These are phyloP conservation scores for Camelus bactrianus DNA, from an alignment of 2,113 vertebrate species.

Conservation along the genomic window DNA sequence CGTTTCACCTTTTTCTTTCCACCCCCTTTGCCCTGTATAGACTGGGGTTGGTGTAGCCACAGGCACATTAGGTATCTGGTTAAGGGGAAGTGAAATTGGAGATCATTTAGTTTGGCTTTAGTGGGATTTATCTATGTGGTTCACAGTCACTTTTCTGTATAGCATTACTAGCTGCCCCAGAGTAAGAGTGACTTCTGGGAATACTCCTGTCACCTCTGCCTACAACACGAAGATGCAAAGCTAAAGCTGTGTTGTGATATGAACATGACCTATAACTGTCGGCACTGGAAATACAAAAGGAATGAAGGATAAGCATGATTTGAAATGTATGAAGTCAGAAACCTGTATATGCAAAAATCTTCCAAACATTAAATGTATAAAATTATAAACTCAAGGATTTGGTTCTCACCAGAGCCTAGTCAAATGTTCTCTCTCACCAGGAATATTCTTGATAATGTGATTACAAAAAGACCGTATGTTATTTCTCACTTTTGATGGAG, in stretches of 20 bases:
- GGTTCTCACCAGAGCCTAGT: background rate
- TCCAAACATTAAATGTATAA: background rate
- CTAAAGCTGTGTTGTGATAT: background rate
- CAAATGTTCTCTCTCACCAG: background rate
- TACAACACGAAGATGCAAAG: background rate
- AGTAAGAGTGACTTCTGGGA: background rate
- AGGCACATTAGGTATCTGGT: background rate
- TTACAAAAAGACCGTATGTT: background rate
- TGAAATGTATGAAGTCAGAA: conserved; percentile 29
- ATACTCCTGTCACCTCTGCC: background rate
- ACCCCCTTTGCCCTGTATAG: background rate
- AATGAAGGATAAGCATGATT: background rate
- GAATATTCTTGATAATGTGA: background rate
- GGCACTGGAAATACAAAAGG: background rate
- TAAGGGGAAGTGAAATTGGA: background rate
- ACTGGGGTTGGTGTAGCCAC: background rate
- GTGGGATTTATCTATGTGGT: background rate
- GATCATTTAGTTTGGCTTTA: background rate
- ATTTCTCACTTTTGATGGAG: background rate
- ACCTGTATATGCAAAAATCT: background rate
- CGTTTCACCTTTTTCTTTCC: background rate
- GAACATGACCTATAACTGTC: background rate
- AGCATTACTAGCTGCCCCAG: background rate
- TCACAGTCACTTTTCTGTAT: background rate
- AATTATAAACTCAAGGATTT: background rate